Evolutionary conservation across 1,140 invertebrate genomes (phyloP).

Genomic region (Atta colombica): DNA sequence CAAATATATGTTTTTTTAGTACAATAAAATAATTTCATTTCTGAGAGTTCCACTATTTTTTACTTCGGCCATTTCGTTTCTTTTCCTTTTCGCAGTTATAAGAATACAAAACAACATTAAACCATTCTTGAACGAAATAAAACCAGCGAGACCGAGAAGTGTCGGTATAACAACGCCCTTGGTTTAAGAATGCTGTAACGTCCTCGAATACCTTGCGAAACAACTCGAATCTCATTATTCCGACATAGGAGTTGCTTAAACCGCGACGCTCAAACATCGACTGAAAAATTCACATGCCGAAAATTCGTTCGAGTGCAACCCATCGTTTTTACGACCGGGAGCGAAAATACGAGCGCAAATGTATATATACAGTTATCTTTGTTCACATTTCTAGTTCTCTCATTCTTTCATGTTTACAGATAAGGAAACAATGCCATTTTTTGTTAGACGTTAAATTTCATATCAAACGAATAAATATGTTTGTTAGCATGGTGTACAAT

Average conservation of each 20-base stretch:
- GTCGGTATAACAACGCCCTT: conserved; percentile 9
- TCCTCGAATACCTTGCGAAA: conserved; percentile 35
- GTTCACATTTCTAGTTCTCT: neutral
- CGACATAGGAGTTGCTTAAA: conserved; percentile 39
- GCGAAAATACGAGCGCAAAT: conserved; percentile 30
- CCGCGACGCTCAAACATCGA: conserved; percentile 18
- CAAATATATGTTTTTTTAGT: neutral
- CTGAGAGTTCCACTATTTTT: neutral
- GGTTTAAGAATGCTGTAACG: conserved; percentile 41
- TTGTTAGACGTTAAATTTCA: neutral
- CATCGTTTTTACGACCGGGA: conserved; percentile 26
- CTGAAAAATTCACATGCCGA: conserved; percentile 46
- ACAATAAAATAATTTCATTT: neutral
- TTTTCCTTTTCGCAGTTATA: neutral
- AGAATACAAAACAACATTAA: conserved; percentile 6
- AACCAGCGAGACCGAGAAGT: conserved; percentile 33
- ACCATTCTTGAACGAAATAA: conserved; percentile 37
- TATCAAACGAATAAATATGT: neutral
- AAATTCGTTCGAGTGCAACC: conserved; percentile 29
- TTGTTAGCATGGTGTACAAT: neutral
- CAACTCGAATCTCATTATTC: conserved; percentile 43
- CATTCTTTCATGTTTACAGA: conserved; percentile 1
- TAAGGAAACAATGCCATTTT: conserved; percentile 5
- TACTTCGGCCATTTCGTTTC: neutral
- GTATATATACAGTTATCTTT: neutral